Base-by-base conservation (phyloP, 2,888 invertebrate species). In the Nomada lathburiana region DNA sequence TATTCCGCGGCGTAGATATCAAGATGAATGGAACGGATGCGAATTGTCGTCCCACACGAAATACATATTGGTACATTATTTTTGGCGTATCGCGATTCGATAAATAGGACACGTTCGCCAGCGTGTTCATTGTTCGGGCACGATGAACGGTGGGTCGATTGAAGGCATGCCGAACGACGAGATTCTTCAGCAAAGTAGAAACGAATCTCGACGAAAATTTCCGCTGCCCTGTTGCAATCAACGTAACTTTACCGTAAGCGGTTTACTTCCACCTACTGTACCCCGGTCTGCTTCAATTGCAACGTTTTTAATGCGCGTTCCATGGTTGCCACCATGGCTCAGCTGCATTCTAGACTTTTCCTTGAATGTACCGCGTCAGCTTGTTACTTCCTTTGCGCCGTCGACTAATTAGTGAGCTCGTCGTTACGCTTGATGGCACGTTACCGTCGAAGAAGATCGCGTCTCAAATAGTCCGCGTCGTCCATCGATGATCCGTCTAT, bases 311-410 rank as follows among this genome's bases (percentile, higher is more conserved):
- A 75, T 42, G 36, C 29, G 10, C 52, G 53, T 16, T 3, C 9
- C 53, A 16, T 7, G 68, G 55, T 16, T 23, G 7, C 11, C 23
- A 2, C 11, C 3, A 26, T 26, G 44, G 57, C 44, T 9, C 4
- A 20, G 20, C 52, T 5, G 42, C 52, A 52, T 71, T 71, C 52
- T 75, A 71, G 26, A 47, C 59, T 53, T 71, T 16, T 71, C 16
- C 50, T n/a, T 16, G 13, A 52, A 20, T 26, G 2, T 20, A 52
- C 29, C 13, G 1, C n/a, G 13, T 20, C 23, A n/a, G 26, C 23
- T 44, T 57, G 10, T 20, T 53, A 55, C n/a, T 16, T 42, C 7
- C 20, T 10, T n/a, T n/a, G 1, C 13, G 16, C 20, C 16, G 20
- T 16, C 50, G 13, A 9, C 18, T 26, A 29, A 71, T 62, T 52